Evolutionary conservation across 2,797 vertebrate genomes (phyloP).

Genomic region (Gymnothorax reevesii): DNA sequence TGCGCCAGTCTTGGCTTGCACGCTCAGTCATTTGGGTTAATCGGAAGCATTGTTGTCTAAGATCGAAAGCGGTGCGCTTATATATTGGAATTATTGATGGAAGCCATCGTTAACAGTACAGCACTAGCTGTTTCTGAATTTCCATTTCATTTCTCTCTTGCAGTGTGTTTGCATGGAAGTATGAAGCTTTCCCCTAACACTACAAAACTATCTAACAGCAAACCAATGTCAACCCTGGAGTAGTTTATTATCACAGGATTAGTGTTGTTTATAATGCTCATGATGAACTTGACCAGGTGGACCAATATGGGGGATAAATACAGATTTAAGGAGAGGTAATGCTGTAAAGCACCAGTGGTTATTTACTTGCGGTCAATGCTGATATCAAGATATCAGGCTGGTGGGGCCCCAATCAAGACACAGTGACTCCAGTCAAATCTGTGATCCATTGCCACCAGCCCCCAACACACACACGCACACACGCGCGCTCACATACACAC

Average conservation of each 20-base stretch:
- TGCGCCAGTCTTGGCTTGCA: constrained; percentile 22
- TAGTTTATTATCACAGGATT: constrained; percentile 19
- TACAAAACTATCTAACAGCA: background rate
- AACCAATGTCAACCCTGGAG: background rate
- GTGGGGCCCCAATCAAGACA: background rate
- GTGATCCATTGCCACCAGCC: too few relatives aligned
- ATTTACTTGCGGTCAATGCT: background rate
- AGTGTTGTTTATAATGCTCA: background rate
- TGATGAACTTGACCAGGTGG: background rate
- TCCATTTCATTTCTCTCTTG: background rate
- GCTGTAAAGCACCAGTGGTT: background rate
- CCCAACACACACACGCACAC: background rate
- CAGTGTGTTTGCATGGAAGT: background rate
- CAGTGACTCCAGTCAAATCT: too few relatives aligned
- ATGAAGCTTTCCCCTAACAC: background rate
- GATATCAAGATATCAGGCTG: background rate
- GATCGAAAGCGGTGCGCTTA: constrained; percentile 58
- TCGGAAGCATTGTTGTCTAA: constrained; percentile 66
- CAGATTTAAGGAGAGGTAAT: background rate
- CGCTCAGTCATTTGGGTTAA: constrained; percentile 70
- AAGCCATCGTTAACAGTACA: constrained; percentile 43
- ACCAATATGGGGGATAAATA: background rate
- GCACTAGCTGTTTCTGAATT: constrained; percentile 28
- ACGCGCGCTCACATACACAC: background rate
- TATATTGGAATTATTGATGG: constrained; percentile 44